phyloP scores from a whole-genome alignment of 2,113 vertebrate genomes.

The Dicentrarchus labrax region DNA sequence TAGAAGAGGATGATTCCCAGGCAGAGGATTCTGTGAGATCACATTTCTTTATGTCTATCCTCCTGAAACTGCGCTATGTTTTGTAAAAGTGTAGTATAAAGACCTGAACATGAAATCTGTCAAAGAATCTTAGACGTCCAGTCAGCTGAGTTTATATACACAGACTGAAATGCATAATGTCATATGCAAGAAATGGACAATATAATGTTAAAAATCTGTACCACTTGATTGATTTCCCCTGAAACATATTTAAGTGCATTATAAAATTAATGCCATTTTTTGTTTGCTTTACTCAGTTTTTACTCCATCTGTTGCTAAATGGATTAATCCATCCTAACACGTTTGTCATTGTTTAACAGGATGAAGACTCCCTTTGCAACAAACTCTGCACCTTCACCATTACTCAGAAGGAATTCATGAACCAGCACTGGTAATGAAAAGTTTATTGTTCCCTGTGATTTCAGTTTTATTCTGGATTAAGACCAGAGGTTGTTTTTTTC shows the following conservation, averaged over 20 bases:
- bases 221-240: neutral
- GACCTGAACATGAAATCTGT: no score
- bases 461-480: slow-evolving; percentile 40
- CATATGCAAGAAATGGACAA: neutral
- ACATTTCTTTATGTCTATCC: neutral
- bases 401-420: slow-evolving; percentile 99
- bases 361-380: slow-evolving; percentile 99
- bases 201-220: neutral
- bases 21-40: slow-evolving; percentile 95
- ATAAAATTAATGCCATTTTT: no score
- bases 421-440: slow-evolving; percentile 95
- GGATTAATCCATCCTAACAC: neutral
- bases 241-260: neutral
- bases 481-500: neutral
- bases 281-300: neutral
- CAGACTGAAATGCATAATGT: neutral
- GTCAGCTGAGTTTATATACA: neutral
- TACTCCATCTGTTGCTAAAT: neutral
- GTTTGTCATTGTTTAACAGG: slow-evolving; percentile 80
- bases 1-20: slow-evolving; percentile 98
- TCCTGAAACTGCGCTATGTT: neutral
- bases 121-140: neutral
- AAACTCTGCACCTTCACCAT: slow-evolving; percentile 99
- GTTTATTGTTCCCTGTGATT: slow-evolving; percentile 11
- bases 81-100: neutral